Evolutionary conservation across 2,797 vertebrate species (phyloP).

Genomic region (Odontamblyopus lacepedii): DNA sequence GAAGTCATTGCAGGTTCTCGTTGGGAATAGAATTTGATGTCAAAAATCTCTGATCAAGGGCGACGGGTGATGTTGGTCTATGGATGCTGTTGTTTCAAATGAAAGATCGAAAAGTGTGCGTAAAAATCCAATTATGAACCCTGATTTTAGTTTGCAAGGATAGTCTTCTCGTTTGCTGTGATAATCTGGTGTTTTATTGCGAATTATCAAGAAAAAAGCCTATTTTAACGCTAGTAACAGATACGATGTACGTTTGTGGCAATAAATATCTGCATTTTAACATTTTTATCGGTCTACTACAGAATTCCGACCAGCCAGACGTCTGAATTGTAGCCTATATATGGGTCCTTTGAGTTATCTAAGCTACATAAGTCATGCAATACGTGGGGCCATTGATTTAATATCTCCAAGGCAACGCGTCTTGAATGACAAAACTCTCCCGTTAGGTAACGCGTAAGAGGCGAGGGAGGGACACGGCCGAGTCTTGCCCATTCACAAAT

Average conservation of each 20-base stretch:
- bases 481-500: constrained; percentile 59
- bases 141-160: no score
- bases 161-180: background rate
- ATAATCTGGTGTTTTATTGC: background rate
- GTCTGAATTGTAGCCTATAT: background rate
- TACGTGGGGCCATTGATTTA: constrained; percentile 66
- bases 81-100: background rate
- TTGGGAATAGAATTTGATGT: constrained; percentile 40
- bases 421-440: constrained; percentile 54
- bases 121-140: background rate
- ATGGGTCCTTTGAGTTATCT: background rate
- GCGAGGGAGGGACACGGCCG: constrained; percentile 43
- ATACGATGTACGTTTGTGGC: background rate
- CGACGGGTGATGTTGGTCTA: background rate
- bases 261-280: background rate
- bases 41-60: background rate
- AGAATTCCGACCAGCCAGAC: background rate
- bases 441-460: constrained; percentile 51
- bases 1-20: constrained; percentile 39
- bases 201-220: background rate
- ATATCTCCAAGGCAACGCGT: constrained; percentile 67
- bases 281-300: background rate
- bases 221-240: no score
- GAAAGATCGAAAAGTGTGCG: background rate
- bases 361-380: background rate